Evolutionary conservation across 1,140 invertebrate species (phyloP).

Genomic region (Prorops nasuta): DNA sequence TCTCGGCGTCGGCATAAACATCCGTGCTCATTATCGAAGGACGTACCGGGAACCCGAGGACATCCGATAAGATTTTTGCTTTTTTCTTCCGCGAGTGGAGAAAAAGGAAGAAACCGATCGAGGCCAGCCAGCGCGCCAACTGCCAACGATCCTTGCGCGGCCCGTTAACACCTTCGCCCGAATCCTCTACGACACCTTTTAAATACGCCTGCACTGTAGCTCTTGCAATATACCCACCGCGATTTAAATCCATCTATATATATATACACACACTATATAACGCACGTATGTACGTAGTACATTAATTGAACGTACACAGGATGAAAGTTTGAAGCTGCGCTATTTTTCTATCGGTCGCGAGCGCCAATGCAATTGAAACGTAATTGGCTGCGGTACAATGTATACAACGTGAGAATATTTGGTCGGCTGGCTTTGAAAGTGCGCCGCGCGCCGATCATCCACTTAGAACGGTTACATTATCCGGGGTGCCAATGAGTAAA

Average conservation of each 20-base stretch:
- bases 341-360: not conserved
- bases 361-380: not conserved
- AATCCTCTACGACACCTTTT: too few relatives aligned
- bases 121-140: too few relatives aligned
- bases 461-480: too few relatives aligned
- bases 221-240: too few relatives aligned
- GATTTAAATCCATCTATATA: too few relatives aligned
- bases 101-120: slow-evolving; percentile 2
- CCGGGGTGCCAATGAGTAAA: too few relatives aligned
- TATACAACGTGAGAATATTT: not conserved
- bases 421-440: not conserved
- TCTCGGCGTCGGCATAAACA: not conserved
- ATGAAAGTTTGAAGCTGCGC: too few relatives aligned
- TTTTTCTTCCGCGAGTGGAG: not conserved
- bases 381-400: not conserved
- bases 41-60: not conserved
- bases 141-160: too few relatives aligned
- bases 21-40: not conserved
- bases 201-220: too few relatives aligned
- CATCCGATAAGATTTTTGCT: not conserved
- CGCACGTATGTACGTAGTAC: not conserved
- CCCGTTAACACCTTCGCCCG: too few relatives aligned
- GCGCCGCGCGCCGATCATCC: not conserved
- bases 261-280: not conserved
- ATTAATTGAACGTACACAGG: too few relatives aligned